A percentile compares a stretch with the other conserved stretches of the same genome.
Evolutionary conservation across 2,888 invertebrate species (phyloP).

Genomic region (Rhimphoctona megacephalus): DNA sequence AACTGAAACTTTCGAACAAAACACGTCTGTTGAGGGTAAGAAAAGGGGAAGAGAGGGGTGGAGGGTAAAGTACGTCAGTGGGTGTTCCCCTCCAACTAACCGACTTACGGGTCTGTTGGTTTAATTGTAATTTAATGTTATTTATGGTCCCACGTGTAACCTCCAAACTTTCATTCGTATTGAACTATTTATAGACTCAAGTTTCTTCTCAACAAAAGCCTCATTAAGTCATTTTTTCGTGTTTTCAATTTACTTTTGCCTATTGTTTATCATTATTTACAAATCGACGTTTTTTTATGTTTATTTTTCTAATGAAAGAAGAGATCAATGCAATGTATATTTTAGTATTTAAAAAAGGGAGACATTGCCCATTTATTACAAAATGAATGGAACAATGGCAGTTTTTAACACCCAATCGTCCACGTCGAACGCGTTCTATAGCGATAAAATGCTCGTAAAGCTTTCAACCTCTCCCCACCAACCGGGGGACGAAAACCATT

Average conservation of each 20-base stretch:
- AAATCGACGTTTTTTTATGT: not conserved
- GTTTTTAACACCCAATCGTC: constrained; percentile 33
- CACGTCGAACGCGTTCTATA: constrained; percentile 47
- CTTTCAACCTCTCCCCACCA: constrained; percentile 41
- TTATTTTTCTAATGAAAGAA: not conserved
- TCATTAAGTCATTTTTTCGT: not conserved
- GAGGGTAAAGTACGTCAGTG: constrained; percentile 36
- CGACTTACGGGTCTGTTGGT: constrained; percentile 69
- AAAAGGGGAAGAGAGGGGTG: not conserved
- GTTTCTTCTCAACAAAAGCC: constrained; percentile 59
- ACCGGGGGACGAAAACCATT: constrained; percentile 28
- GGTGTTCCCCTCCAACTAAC: constrained; percentile 58
- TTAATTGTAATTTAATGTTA: constrained; percentile 74
- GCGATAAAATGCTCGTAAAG: constrained; percentile 59
- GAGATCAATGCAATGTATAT: not conserved
- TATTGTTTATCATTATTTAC: not conserved
- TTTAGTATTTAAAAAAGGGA: not conserved
- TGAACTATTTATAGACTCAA: constrained; percentile 69
- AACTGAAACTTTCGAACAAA: constrained; percentile 70
- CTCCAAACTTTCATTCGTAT: constrained; percentile 67
- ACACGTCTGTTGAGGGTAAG: constrained; percentile 40
- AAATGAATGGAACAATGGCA: constrained; percentile 21
- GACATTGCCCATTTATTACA: constrained; percentile 3
- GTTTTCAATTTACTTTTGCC: not conserved
- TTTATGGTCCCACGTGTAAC: constrained; percentile 70